A percentile compares a stretch with the other conserved stretches of the same genome.
phyloP scores from a whole-genome alignment of 2,888 invertebrate genomes.

The Alloscopus bannaensis region DNA sequence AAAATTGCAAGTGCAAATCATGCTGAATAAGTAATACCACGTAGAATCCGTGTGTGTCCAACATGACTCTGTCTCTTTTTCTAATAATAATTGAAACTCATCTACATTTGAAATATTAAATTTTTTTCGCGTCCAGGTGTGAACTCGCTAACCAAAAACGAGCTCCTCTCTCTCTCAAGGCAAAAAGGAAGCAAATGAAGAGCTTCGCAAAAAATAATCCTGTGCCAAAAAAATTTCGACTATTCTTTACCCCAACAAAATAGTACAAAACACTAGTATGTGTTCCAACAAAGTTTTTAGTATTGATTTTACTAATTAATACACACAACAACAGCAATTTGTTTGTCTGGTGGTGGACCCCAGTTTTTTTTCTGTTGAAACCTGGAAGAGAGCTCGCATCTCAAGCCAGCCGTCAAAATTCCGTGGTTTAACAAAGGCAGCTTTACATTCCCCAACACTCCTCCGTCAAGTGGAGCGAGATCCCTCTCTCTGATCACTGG shows the following conservation, averaged over 20 bases:
- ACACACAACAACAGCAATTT: constrained; percentile 7
- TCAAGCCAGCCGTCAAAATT: constrained; percentile 68
- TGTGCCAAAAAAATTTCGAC: too few species aligned
- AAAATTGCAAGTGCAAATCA: constrained; percentile 12
- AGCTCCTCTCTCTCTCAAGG: too few species aligned
- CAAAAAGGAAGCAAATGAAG: too few species aligned
- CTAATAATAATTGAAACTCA: constrained; percentile 31
- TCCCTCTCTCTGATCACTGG: constrained; percentile 60
- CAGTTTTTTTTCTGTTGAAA: too few species aligned
- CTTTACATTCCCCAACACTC: constrained; percentile 72
- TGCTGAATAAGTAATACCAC: background rate
- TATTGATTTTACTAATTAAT: constrained; percentile 49
- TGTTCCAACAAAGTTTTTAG: too few species aligned
- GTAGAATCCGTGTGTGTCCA: background rate
- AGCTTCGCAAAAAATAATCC: too few species aligned
- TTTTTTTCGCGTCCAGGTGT: constrained; percentile 50
- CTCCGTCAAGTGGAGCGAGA: constrained; percentile 59
- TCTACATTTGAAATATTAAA: too few species aligned
- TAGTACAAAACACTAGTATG: too few species aligned
- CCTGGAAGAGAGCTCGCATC: too few species aligned
- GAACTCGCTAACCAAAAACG: constrained; percentile 43
- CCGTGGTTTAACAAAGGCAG: constrained; percentile 73
- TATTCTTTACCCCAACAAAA: too few species aligned
- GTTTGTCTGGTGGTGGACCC: background rate
- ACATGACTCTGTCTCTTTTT: background rate